Percentiles rank a stretch among this genome's conserved stretches.
phyloP scores from a whole-genome alignment of 1,140 invertebrate species.

The Saccostrea cuccullata region DNA sequence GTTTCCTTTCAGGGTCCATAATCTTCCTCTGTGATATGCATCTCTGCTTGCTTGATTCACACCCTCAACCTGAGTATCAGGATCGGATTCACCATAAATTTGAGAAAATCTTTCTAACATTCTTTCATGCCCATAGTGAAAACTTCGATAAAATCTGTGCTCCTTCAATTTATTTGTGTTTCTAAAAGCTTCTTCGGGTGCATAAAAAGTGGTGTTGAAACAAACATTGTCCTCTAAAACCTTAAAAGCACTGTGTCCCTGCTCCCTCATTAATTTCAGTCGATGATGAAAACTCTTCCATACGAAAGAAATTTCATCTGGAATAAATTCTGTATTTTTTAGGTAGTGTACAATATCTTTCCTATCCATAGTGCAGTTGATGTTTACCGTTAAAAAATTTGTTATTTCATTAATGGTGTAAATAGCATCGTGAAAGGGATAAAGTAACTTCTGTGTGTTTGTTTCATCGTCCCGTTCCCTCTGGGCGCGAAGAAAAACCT shows the following conservation, averaged over 20 bases:
- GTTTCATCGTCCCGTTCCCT: background rate
- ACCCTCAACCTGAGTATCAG: background rate
- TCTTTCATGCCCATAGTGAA: background rate
- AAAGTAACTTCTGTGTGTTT: background rate
- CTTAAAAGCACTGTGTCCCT: slow-evolving; percentile 35
- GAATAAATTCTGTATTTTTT: background rate
- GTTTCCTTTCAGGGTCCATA: slow-evolving; percentile 41
- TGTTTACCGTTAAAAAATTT: background rate
- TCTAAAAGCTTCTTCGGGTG: background rate
- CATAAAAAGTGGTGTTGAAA: slow-evolving; percentile 44
- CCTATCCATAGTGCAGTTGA: background rate
- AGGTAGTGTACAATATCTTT: background rate
- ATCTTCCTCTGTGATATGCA: slow-evolving; percentile 30
- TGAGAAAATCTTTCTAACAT: background rate
- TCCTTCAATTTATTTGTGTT: background rate
- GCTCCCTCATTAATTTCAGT: background rate
- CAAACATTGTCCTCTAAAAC: slow-evolving; percentile 38
- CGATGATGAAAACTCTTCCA: slow-evolving; percentile 20
- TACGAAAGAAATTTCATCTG: slow-evolving; percentile 1
- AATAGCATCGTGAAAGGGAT: background rate
- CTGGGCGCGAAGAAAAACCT: background rate
- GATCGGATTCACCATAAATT: slow-evolving; percentile 24
- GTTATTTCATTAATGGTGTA: background rate
- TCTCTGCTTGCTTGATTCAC: background rate
- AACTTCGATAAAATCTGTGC: slow-evolving; percentile 33